Conservation (phyloP, 1,140 invertebrate species). For the Neoseiulus cucumeris region DNA sequence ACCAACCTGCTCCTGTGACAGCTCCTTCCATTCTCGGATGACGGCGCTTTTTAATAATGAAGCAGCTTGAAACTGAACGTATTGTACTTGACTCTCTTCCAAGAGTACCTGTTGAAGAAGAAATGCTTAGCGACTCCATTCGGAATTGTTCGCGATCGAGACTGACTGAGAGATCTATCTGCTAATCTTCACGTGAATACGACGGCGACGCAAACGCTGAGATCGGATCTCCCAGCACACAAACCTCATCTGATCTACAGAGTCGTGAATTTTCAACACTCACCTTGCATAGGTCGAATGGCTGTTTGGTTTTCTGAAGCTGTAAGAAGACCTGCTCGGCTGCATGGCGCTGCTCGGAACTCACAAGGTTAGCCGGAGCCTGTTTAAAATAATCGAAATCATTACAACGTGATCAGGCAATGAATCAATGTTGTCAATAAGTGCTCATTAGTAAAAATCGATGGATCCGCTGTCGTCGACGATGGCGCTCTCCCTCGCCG, state of each 20-base stretch:
- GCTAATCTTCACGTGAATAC: not conserved
- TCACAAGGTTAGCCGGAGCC: slow-evolving; percentile 60
- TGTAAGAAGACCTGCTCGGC: slow-evolving; percentile 57
- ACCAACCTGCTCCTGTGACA: slow-evolving; percentile 24
- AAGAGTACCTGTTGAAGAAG: slow-evolving; percentile 18
- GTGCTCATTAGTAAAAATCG: no score
- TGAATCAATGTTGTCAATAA: no score
- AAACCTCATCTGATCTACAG: no score
- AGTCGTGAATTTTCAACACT: no score
- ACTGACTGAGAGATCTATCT: not conserved
- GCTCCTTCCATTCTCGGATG: slow-evolving; percentile 53
- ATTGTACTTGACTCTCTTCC: slow-evolving; percentile 53
- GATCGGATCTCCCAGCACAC: not conserved
- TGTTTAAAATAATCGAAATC: slow-evolving; percentile 24
- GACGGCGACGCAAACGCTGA: not conserved
- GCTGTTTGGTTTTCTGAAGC: slow-evolving; percentile 57
- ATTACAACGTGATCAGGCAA: no score
- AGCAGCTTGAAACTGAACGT: slow-evolving; percentile 66
- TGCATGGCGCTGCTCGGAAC: slow-evolving; percentile 47
- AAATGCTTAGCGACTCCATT: no score
- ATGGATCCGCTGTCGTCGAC: no score
- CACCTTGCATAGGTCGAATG: slow-evolving; percentile 51
- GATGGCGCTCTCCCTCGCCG: no score
- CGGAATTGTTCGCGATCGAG: not conserved
- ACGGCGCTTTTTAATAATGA: slow-evolving; percentile 59